Base-by-base conservation (phyloP, 2,888 invertebrate species). In the Melanchra persicariae region DNA sequence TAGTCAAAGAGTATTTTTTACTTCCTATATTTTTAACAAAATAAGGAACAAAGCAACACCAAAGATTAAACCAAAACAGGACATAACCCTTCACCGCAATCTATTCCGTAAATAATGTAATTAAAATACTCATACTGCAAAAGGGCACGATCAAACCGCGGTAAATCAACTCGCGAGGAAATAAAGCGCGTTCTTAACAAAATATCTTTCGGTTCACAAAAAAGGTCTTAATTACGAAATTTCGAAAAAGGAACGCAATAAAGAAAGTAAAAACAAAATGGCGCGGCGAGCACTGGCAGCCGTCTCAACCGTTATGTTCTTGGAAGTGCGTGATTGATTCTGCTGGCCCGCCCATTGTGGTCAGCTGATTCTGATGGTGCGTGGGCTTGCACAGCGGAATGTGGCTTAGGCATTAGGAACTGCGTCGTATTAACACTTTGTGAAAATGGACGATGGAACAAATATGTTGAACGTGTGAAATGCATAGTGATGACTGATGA, bases 241-340 rank as follows among this genome's bases (percentile, higher is more conserved):
- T 91, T 91, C 90, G 89, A 89, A 93, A 91, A 91, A 90, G 90
- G 92, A 89, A 90, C 88, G 88, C 87, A 82, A 85, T 85, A 89
- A 91, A 89, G 90, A 91, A 91, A 90, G 90, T 88, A 87, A 87
- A 90, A 89, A 88, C 57, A 57, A 57, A 57, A 57, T 57, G 89
- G 88, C 85, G 87, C 76, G 82, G 71, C 78, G 68, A 74, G 79
- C 67, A 78, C 70, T 67, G 77, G 65, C 74, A 57, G 22, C 34
- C 57, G 22, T 37, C 22, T 37, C 57, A 57, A 84, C 85, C 92
- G 91, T 90, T 92, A 91, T 86, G 76, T 94, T 94, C 94, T 86
- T 85, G 89, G 94, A 93, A 94, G 77, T 77, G 81, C 84, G 89
- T 92, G 93, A 94, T 93, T 93, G 92, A 93, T 93, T 93, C 90